phyloP scores from a whole-genome alignment of 1,140 invertebrate species.

The Drosophila melanica region DNA sequence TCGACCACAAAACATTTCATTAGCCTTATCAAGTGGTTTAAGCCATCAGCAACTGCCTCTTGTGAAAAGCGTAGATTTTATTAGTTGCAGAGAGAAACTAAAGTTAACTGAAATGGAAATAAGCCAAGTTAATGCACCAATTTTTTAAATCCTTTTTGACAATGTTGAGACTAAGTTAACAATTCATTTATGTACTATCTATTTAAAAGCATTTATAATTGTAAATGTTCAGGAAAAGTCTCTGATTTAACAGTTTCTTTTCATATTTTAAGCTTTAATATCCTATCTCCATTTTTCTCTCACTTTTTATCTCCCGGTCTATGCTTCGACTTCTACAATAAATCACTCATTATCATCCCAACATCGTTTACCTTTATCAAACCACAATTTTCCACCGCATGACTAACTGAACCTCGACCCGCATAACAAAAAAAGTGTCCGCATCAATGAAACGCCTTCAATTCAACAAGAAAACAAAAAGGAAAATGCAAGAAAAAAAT shows the following conservation, averaged over 20 bases:
- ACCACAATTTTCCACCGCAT: slow-evolving; percentile 13
- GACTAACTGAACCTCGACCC: background rate
- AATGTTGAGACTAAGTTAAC: too few relatives aligned
- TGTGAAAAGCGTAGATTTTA: slow-evolving; percentile 6
- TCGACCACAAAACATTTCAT: slow-evolving; percentile 57
- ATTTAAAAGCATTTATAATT: too few relatives aligned
- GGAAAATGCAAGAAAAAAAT: background rate
- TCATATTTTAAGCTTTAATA: background rate
- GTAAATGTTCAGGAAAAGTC: too few relatives aligned
- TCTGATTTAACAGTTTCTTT: too few relatives aligned
- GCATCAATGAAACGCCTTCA: slow-evolving; percentile 2
- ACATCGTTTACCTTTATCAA: slow-evolving; percentile 1
- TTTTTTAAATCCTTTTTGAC: too few relatives aligned
- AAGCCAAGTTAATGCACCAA: background rate
- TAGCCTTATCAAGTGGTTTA: slow-evolving; percentile 44
- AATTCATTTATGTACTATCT: too few relatives aligned
- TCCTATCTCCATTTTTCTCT: background rate
- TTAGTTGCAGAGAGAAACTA: slow-evolving; percentile 1
- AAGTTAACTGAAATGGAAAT: background rate
- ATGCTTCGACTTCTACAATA: background rate
- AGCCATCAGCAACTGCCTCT: background rate
- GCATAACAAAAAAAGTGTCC: background rate
- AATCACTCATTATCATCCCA: slow-evolving; percentile 5
- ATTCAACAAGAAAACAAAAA: background rate
- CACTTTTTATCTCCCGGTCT: background rate